Evolutionary conservation across 2,797 vertebrate species (phyloP).

Genomic region (Taeniopygia guttata): DNA sequence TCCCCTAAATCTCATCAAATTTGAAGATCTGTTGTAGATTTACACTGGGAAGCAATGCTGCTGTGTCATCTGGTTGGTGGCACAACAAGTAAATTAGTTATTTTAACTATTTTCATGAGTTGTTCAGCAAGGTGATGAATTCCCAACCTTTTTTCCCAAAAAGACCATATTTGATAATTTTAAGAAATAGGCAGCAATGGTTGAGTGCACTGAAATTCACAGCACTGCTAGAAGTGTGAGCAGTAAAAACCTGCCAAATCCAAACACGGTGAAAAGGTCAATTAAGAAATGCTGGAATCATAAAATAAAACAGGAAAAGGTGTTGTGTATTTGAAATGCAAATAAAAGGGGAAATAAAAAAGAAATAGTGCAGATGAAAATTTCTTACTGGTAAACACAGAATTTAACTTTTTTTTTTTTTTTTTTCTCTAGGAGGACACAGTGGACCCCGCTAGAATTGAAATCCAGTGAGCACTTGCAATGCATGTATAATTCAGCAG

Average conservation of each 20-base stretch:
- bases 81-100: background rate
- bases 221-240: background rate
- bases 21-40: background rate
- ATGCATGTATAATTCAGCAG: background rate
- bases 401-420: fast-evolving
- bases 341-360: background rate
- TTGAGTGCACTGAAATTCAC: background rate
- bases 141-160: background rate
- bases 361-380: background rate
- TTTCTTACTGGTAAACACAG: background rate
- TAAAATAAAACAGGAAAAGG: background rate
- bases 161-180: background rate
- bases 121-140: background rate
- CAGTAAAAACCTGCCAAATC: background rate
- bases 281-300: background rate
- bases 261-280: background rate
- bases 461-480: background rate
- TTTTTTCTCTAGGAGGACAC: background rate
- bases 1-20: background rate
- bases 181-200: background rate
- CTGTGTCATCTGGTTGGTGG: background rate
- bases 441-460: background rate
- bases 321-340: background rate
- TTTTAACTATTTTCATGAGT: background rate
- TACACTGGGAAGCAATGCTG: background rate